Evolutionary conservation across 2,113 vertebrate genomes (phyloP).

Genomic region (Sceloporus tristichus): DNA sequence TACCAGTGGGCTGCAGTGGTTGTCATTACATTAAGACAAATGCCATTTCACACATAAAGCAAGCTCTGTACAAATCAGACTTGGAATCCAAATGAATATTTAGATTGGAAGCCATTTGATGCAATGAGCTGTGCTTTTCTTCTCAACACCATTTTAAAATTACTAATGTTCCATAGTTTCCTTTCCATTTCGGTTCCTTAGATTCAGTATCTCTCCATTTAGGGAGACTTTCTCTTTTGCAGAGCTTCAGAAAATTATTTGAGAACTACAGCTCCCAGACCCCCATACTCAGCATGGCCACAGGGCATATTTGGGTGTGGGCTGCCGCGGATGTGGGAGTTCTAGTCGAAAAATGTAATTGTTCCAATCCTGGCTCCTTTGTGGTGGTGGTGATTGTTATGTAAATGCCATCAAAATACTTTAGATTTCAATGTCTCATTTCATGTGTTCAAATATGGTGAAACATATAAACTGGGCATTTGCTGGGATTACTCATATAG

Average conservation of each 20-base stretch:
- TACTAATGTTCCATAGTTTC: background rate
- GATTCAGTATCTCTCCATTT: too few relatives aligned
- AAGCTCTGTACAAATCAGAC: slow-evolving; percentile 1
- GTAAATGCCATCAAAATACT: background rate
- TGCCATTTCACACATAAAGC: background rate
- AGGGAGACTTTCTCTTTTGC: too few relatives aligned
- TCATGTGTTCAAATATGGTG: background rate
- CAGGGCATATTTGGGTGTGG: too few relatives aligned
- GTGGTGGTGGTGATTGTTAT: background rate
- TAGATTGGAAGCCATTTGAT: background rate
- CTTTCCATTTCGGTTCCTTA: too few relatives aligned
- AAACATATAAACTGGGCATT: background rate
- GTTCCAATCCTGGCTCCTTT: too few relatives aligned
- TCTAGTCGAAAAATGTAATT: too few relatives aligned
- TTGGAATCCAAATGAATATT: background rate
- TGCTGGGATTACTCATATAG: background rate
- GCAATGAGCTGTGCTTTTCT: background rate
- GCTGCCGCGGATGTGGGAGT: too few relatives aligned
- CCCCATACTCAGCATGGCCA: too few relatives aligned
- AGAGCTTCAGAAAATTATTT: too few relatives aligned
- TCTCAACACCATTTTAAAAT: background rate
- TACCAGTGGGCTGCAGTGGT: background rate
- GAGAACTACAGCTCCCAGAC: too few relatives aligned
- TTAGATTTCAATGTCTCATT: background rate
- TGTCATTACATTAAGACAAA: background rate